Percentiles rank a stretch among this genome's conserved stretches.
phyloP scores from a whole-genome alignment of 2,888 invertebrate species.

The Tenthredo distinguenda region DNA sequence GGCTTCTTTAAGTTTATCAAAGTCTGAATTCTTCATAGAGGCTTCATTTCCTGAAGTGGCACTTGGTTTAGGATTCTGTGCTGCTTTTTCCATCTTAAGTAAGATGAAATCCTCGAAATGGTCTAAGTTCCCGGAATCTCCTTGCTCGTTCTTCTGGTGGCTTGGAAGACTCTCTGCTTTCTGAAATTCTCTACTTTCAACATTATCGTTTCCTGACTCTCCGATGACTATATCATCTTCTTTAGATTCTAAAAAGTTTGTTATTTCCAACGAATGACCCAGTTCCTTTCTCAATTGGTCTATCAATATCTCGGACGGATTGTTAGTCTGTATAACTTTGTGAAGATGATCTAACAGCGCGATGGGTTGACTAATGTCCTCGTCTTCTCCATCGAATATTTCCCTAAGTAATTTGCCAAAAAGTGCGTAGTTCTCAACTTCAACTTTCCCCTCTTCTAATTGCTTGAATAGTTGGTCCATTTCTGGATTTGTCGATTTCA shows the following conservation, averaged over 20 bases:
- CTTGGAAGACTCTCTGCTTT: slow-evolving; percentile 46
- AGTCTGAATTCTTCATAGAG: neutral
- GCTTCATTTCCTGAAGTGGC: slow-evolving; percentile 55
- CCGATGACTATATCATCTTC: slow-evolving; percentile 55
- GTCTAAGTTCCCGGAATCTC: slow-evolving; percentile 55
- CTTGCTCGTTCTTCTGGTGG: slow-evolving; percentile 25
- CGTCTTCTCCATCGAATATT: slow-evolving; percentile 59
- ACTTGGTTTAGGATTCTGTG: slow-evolving; percentile 56
- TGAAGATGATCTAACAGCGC: slow-evolving; percentile 55
- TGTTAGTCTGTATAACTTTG: slow-evolving; percentile 53
- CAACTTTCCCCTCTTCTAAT: slow-evolving; percentile 40
- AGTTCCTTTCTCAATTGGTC: slow-evolving; percentile 48
- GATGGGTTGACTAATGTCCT: slow-evolving; percentile 58
- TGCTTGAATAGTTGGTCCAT: slow-evolving; percentile 56
- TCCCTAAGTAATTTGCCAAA: slow-evolving; percentile 54
- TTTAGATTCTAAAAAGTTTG: slow-evolving; percentile 33
- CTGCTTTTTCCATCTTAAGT: slow-evolving; percentile 61
- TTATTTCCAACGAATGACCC: slow-evolving; percentile 53
- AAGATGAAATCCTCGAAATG: slow-evolving; percentile 64
- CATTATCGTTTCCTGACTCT: slow-evolving; percentile 58
- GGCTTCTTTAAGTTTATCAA: slow-evolving; percentile 48
- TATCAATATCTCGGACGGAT: slow-evolving; percentile 58
- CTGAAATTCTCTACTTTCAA: slow-evolving; percentile 53
- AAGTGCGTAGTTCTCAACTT: slow-evolving; percentile 49
- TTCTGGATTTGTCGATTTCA: slow-evolving; percentile 53